These are phyloP conservation scores for Crenuchus spilurus DNA, from an alignment of 2,797 vertebrate species.

Conservation along the genomic window DNA sequence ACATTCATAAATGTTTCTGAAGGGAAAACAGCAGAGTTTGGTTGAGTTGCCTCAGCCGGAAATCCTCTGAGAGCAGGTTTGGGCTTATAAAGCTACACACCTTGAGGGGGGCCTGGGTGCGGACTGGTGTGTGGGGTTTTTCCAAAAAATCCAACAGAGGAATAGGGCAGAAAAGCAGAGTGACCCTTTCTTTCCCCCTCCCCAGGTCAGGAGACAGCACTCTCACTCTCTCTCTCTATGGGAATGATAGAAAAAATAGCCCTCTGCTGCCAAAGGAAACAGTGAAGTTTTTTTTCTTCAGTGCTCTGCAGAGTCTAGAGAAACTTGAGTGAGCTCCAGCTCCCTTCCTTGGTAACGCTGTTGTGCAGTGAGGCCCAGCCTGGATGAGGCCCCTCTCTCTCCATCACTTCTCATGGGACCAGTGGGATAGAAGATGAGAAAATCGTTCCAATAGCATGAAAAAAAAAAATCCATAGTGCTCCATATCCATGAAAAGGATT, in stretches of 20 bases:
- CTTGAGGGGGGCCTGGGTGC: conserved; percentile 34
- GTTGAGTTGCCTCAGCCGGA: conserved; percentile 38
- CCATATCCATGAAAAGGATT: conserved; percentile 44
- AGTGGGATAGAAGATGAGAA: conserved; percentile 54
- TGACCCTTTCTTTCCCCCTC: conserved; percentile 54
- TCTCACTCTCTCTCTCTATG: conserved; percentile 34
- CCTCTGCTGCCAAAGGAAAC: conserved; percentile 54
- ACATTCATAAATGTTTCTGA: background rate
- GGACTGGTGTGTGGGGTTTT: conserved; percentile 45
- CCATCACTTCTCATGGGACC: conserved; percentile 53
- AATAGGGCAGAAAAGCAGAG: conserved; percentile 54
- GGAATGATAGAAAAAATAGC: conserved; percentile 53
- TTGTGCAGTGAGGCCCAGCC: conserved; percentile 43
- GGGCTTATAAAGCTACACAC: conserved; percentile 43
- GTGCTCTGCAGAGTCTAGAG: conserved; percentile 55
- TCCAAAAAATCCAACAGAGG: conserved; percentile 48
- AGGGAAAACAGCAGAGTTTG: conserved; percentile 45
- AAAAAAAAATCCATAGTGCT: conserved; percentile 52
- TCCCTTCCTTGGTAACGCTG: conserved; percentile 57
- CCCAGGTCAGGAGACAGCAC: conserved; percentile 46
- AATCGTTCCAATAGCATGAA: conserved; percentile 47
- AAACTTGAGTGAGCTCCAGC: conserved; percentile 59
- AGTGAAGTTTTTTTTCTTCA: conserved; percentile 42
- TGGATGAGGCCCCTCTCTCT: conserved; percentile 51
- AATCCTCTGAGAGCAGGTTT: conserved; percentile 45